Percentiles rank a stretch among this genome's conserved stretches.
phyloP scores from a whole-genome alignment of 2,797 vertebrate species.

The Vireo griseus region DNA sequence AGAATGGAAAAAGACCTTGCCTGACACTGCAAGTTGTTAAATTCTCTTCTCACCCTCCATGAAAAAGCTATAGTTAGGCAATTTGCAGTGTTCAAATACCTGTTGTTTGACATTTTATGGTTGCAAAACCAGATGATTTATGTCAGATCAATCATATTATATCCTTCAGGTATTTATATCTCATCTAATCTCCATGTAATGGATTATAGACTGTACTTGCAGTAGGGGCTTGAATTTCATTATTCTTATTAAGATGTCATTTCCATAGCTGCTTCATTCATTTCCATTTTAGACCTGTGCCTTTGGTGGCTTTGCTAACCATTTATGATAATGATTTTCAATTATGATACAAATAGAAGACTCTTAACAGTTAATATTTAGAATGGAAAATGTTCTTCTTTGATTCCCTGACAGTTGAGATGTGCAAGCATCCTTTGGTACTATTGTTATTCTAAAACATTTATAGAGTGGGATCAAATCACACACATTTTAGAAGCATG shows the following conservation, averaged over 20 bases:
- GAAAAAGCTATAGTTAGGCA: not conserved
- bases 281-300: constrained; percentile 48
- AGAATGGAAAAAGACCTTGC: not conserved
- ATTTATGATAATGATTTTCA: constrained; percentile 51
- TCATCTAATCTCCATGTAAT: constrained; percentile 64
- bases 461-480: constrained; percentile 2
- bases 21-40: not conserved
- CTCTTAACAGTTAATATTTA: constrained; percentile 38
- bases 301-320: constrained; percentile 33
- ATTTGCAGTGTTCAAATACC: not conserved
- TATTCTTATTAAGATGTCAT: constrained; percentile 59
- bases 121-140: constrained; percentile 56
- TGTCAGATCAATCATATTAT: constrained; percentile 61
- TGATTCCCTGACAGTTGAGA: constrained; percentile 34
- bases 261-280: constrained; percentile 42
- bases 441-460: constrained; percentile 22
- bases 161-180: constrained; percentile 69
- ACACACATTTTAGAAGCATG: not conserved
- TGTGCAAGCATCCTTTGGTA: not conserved
- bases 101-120: not conserved
- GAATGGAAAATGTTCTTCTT: constrained; percentile 20
- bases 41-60: not conserved
- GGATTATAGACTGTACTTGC: constrained; percentile 39
- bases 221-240: constrained; percentile 59
- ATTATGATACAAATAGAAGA: constrained; percentile 51